Conservation (phyloP, 2,113 vertebrate species). For the Hassar affinis region DNA sequence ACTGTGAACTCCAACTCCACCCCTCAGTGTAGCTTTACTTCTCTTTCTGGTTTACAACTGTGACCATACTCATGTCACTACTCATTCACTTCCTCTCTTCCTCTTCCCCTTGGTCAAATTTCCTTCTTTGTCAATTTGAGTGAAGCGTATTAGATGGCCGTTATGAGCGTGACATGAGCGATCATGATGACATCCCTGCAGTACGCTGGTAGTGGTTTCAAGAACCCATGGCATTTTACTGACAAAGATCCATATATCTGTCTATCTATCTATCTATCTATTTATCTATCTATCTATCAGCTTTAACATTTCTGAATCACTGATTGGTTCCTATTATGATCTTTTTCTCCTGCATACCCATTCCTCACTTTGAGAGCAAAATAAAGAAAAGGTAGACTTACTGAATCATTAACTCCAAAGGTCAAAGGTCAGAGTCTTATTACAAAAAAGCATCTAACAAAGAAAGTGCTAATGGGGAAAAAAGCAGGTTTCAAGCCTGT, state of each 20-base stretch:
- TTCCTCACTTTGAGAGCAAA: constrained; percentile 10
- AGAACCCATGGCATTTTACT: no score
- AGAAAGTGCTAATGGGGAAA: constrained; percentile 26
- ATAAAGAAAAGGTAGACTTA: constrained; percentile 20
- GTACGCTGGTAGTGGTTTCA: background rate
- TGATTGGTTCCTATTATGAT: background rate
- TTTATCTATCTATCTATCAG: background rate
- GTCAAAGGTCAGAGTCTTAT: constrained; percentile 33
- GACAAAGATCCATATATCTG: background rate
- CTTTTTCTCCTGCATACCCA: background rate
- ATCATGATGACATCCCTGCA: background rate
- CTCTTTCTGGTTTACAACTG: background rate
- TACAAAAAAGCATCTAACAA: constrained; percentile 26
- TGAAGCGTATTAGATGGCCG: background rate
- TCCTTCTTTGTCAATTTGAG: background rate
- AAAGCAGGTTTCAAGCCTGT: constrained; percentile 10
- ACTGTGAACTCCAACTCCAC: background rate
- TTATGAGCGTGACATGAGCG: background rate
- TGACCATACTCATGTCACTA: background rate
- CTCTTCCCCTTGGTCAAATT: background rate
- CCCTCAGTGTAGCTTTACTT: background rate
- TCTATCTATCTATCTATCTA: background rate
- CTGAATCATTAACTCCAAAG: constrained; percentile 47
- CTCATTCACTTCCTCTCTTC: background rate
- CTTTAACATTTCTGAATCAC: background rate